Conservation (phyloP, 2,888 invertebrate genomes). For the Trichopria drosophilae region DNA sequence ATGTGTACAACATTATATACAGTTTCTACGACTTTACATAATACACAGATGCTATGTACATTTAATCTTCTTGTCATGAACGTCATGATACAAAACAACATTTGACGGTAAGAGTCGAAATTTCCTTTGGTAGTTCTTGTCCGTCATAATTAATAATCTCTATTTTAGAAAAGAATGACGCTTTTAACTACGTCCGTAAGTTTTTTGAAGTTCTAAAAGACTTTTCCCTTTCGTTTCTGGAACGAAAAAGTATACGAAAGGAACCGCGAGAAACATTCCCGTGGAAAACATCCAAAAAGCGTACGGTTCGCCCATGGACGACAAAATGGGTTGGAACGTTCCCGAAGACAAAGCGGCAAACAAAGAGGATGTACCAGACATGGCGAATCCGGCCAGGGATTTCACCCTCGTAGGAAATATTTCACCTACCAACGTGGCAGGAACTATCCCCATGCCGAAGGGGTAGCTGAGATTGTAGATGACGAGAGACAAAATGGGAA, state of each 20-base stretch:
- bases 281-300: slow-evolving; percentile 49
- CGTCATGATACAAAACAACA: too few relatives aligned
- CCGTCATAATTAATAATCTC: too few relatives aligned
- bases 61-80: too few relatives aligned
- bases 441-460: slow-evolving; percentile 47
- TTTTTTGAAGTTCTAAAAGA: slow-evolving; percentile 47
- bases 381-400: slow-evolving; percentile 44
- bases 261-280: slow-evolving; percentile 38
- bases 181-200: slow-evolving; percentile 25
- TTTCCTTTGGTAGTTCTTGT: too few relatives aligned
- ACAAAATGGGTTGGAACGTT: slow-evolving; percentile 47
- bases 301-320: slow-evolving; percentile 46
- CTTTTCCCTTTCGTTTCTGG: slow-evolving; percentile 52
- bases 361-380: slow-evolving; percentile 41
- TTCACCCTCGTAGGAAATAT: slow-evolving; percentile 51
- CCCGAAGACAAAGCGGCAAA: slow-evolving; percentile 43
- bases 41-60: too few relatives aligned
- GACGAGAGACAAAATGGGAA: slow-evolving; percentile 45
- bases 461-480: slow-evolving; percentile 42
- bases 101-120: too few relatives aligned
- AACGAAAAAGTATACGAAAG: slow-evolving; percentile 45
- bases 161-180: too few relatives aligned
- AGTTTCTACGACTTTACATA: too few relatives aligned
- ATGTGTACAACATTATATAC: too few relatives aligned
- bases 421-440: slow-evolving; percentile 48